These are phyloP conservation scores for Microplitis manilae DNA, from an alignment of 2,888 invertebrate species.

Conservation along the genomic window DNA sequence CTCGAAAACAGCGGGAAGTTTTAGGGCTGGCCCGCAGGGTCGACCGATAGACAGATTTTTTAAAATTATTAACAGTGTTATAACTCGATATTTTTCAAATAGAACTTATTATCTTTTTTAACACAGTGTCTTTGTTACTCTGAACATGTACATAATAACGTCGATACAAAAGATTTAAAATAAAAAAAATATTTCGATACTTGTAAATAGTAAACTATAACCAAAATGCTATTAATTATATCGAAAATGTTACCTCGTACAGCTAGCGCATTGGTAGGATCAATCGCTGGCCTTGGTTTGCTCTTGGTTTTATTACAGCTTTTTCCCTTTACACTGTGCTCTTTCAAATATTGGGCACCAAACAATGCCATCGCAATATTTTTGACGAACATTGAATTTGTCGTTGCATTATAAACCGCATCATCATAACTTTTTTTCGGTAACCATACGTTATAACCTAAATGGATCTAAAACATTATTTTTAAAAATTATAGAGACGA, in stretches of 20 bases:
- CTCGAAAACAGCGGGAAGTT: too few relatives aligned
- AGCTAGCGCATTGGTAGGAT: constrained; percentile 1
- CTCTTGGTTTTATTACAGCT: background rate
- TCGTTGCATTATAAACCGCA: constrained; percentile 5
- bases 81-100: too few relatives aligned
- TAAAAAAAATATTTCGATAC: too few relatives aligned
- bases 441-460: constrained; percentile 2
- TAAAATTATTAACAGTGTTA: too few relatives aligned
- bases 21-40: too few relatives aligned
- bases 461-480: constrained; percentile 4
- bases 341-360: constrained; percentile 10
- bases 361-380: background rate
- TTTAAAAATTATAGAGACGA: background rate
- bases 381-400: constrained; percentile 5
- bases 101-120: too few relatives aligned
- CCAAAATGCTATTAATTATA: too few relatives aligned
- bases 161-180: too few relatives aligned
- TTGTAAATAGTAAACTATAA: too few relatives aligned
- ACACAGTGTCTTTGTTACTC: too few relatives aligned
- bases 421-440: background rate
- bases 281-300: background rate
- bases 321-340: constrained; percentile 12
- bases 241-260: background rate
- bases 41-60: too few relatives aligned
- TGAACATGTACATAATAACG: too few relatives aligned